Evolutionary conservation across 2,797 vertebrate genomes (phyloP).

Genomic region (Xenops minutus): DNA sequence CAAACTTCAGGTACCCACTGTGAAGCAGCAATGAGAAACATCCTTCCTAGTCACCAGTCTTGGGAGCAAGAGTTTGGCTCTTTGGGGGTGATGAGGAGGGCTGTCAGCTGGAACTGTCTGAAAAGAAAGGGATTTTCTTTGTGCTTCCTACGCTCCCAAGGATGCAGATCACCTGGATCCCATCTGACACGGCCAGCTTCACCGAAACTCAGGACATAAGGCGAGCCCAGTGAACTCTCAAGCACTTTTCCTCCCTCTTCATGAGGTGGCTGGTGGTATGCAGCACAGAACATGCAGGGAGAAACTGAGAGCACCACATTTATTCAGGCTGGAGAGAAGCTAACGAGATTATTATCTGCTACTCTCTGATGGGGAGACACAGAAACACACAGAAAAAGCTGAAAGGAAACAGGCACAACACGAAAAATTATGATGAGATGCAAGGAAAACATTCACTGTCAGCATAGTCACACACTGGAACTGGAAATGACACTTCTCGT

Average conservation of each 20-base stretch:
- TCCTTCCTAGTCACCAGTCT: not conserved
- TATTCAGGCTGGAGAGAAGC: not conserved
- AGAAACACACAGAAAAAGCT: not conserved
- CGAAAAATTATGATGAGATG: not conserved
- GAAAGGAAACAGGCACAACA: not conserved
- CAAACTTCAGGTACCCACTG: not conserved
- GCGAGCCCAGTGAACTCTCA: fast-evolving
- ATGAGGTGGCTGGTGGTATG: not conserved
- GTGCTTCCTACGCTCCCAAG: not conserved
- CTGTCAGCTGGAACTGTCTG: not conserved
- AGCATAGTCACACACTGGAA: not conserved
- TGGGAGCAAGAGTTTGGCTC: not conserved
- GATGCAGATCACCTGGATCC: not conserved
- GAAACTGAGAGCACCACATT: not conserved
- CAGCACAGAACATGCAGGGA: not conserved
- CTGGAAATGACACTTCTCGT: not conserved
- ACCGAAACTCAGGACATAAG: not conserved
- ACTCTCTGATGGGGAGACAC: not conserved
- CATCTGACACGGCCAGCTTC: not conserved
- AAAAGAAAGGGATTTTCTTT: not conserved
- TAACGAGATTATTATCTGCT: not conserved
- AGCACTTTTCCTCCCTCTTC: not conserved
- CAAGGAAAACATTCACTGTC: not conserved
- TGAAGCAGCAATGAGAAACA: not conserved
- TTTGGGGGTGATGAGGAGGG: not conserved